Conservation (phyloP, 2,113 vertebrate genomes). For the Phrynocephalus versicolor region DNA sequence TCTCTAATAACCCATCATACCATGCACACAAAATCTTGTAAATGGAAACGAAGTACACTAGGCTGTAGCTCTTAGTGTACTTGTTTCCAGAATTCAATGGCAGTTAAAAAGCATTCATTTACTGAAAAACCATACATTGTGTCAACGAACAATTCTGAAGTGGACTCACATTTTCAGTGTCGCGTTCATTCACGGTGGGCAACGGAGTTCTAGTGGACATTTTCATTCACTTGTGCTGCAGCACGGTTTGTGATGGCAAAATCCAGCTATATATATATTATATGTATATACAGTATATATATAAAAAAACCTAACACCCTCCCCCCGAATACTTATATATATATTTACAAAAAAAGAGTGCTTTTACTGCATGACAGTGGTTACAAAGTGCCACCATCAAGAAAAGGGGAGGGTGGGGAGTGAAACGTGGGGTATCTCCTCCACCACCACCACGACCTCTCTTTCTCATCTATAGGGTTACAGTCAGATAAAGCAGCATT, state of each 20-base stretch:
- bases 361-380: slow-evolving; percentile 55
- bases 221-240: slow-evolving; percentile 63
- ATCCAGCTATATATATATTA: slow-evolving; percentile 19
- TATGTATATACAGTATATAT: slow-evolving; percentile 2
- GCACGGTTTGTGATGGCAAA: slow-evolving; percentile 44
- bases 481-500: slow-evolving; percentile 46
- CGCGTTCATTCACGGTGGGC: slow-evolving; percentile 93
- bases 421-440: slow-evolving; percentile 33
- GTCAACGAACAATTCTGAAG: neutral
- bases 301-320: slow-evolving; percentile 37
- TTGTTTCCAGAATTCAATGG: neutral
- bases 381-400: slow-evolving; percentile 63
- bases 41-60: neutral
- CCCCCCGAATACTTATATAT: slow-evolving; percentile 8
- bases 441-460: slow-evolving; percentile 44
- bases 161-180: slow-evolving; percentile 92
- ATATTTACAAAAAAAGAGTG: slow-evolving; percentile 33
- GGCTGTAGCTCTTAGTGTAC: no score
- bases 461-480: slow-evolving; percentile 61
- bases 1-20: neutral
- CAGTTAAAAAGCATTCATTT: neutral
- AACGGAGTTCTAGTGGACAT: slow-evolving; percentile 95
- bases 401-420: slow-evolving; percentile 46
- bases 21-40: neutral
- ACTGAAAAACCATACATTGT: neutral